Evolutionary conservation across 1,140 invertebrate genomes (phyloP).

Genomic region (Temnothorax curvispinosus): DNA sequence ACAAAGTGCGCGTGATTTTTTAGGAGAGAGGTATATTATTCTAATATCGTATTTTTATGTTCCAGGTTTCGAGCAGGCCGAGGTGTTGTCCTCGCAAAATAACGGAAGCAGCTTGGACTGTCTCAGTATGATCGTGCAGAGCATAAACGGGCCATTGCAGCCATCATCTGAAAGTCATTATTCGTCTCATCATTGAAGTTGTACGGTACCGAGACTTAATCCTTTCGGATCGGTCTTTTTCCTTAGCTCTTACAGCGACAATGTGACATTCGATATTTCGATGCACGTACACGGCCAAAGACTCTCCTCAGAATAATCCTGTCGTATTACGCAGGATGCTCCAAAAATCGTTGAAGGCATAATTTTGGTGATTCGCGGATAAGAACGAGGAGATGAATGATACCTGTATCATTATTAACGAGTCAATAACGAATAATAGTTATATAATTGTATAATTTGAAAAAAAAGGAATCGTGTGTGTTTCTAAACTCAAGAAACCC

Average conservation of each 20-base stretch:
- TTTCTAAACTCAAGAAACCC: neutral
- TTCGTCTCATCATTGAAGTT: conserved; percentile 73
- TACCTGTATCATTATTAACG: neutral
- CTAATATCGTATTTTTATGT: conserved; percentile 64
- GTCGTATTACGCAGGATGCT: neutral
- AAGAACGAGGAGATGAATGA: neutral
- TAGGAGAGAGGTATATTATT: neutral
- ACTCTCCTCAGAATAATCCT: neutral
- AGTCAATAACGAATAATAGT: neutral
- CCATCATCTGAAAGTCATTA: conserved; percentile 66
- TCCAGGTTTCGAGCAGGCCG: conserved; percentile 85
- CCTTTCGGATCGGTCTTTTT: neutral
- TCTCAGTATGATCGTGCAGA: conserved; percentile 89
- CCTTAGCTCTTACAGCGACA: neutral
- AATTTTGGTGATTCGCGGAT: neutral
- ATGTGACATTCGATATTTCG: conserved; percentile 11
- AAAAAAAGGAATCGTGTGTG: neutral
- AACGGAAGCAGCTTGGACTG: conserved; percentile 87
- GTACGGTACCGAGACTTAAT: conserved; percentile 67
- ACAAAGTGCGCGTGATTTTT: neutral
- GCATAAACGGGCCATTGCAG: conserved; percentile 84
- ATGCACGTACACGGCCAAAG: neutral
- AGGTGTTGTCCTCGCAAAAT: conserved; percentile 79
- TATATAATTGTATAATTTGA: neutral
- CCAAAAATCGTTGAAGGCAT: neutral